Evolutionary conservation across 2,797 vertebrate genomes (phyloP), one percentile per base, ranked within the genome.

Genomic region (Menidia menidia): DNA sequence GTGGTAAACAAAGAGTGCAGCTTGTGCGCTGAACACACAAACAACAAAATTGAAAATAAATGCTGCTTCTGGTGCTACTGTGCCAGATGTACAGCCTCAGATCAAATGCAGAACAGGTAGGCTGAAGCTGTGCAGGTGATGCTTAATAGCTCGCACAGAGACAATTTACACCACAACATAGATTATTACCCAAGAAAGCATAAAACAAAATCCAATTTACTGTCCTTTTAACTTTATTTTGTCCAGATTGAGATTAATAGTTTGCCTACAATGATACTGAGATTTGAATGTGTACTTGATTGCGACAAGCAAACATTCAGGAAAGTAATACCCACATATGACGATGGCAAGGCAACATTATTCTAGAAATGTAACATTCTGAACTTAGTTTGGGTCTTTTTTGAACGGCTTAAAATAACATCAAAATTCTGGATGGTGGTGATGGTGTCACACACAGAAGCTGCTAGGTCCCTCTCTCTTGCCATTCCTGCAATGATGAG

Each of bases 401-500:
- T 16, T 45, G 18, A 56, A 59, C 15, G 25, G 33, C 30, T 43
- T 32, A 33, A 15, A 60, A 45, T 4, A n/a, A 1, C 31, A 51
- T 60, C 42, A 2, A 12, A 0, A 1, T 30, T 44, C 18, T 52
- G 11, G 56, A 16, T 33, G 43, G 25, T 33, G 3, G 35, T 12
- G 3, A 15, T 43, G 13, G 57, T 53, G 3, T n/a, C 4, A 15
- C 60, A 48, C 41, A n/a, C 44, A 68, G 60, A 42, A 33, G 43
- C 60, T 62, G 60, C 59, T 65, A 2, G 4, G n/a, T 35, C 43
- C 25, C 65, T 65, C 43, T 69, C 50, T 68, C 44, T 68, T 50
- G 58, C 45, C 66, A 16, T 73, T 42, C 51, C 45, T 64, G 60
- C 41, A 6, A 58, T 61, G 72, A 74, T 83, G 62, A 86, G 56